These are phyloP conservation scores for Mastacembelus armatus DNA, from an alignment of 2,797 vertebrate genomes.

Conservation along the genomic window DNA sequence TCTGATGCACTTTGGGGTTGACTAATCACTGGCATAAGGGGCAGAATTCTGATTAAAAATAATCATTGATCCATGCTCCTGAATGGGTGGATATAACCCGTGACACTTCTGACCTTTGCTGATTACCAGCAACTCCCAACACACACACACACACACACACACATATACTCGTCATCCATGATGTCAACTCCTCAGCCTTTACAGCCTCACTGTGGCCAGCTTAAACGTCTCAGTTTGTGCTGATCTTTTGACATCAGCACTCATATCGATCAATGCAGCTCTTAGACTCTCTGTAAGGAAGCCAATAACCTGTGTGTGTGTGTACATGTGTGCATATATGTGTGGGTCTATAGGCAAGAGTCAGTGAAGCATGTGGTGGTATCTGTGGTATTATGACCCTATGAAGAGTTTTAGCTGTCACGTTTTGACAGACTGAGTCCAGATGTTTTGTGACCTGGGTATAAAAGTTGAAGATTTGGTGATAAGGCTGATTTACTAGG, in stretches of 20 bases:
- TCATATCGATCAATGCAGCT: conserved; percentile 49
- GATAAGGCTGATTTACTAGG: conserved; percentile 19
- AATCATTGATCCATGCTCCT: conserved; percentile 16
- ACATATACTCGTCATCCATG: conserved; percentile 7
- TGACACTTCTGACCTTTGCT: conserved; percentile 26
- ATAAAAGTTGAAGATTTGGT: conserved; percentile 26
- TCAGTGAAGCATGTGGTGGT: conserved; percentile 4
- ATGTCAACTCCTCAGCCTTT: conserved; percentile 20
- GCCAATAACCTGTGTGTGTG: conserved; percentile 24
- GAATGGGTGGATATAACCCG: not conserved
- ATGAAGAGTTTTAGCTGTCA: conserved; percentile 48
- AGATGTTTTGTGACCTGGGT: conserved; percentile 30
- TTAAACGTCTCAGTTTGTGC: conserved; percentile 44
- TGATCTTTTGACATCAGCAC: conserved; percentile 58
- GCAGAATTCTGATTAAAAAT: conserved; percentile 17
- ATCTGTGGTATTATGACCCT: conserved; percentile 22
- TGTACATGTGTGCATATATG: conserved; percentile 1
- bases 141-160: not conserved
- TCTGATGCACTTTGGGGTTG: not conserved
- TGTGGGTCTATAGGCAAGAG: no score
- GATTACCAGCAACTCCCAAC: conserved; percentile 5
- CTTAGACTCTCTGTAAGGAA: conserved; percentile 29
- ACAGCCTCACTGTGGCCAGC: conserved; percentile 20
- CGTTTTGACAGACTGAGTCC: conserved; percentile 14
- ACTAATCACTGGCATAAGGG: conserved; percentile 10